Evolutionary conservation across 2,113 vertebrate genomes (phyloP).

Genomic region (Ictalurus punctatus): DNA sequence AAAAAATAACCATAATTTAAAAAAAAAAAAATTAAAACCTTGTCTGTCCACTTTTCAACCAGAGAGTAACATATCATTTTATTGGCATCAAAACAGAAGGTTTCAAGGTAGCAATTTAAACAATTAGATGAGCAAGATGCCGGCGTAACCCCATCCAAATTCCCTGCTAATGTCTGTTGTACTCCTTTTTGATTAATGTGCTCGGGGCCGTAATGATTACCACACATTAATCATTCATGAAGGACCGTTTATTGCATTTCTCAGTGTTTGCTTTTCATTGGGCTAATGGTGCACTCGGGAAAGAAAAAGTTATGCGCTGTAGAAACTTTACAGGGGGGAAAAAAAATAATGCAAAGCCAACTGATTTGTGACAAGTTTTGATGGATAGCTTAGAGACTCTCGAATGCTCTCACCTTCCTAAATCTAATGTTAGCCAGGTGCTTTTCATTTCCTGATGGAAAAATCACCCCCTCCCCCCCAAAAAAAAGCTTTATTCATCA

Average conservation of each 20-base stretch:
- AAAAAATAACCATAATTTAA: neutral
- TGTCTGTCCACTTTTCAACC: neutral
- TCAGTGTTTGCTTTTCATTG: neutral
- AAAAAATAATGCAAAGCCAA: neutral
- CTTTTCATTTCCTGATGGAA: constrained; percentile 13
- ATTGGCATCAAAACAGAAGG: neutral
- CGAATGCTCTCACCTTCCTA: neutral
- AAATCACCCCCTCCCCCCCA: too few relatives aligned
- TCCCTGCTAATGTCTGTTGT: neutral
- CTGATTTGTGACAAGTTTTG: constrained; percentile 12
- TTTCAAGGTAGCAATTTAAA: neutral
- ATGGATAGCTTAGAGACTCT: neutral
- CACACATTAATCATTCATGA: constrained; percentile 28
- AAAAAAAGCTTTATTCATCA: neutral
- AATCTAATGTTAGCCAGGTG: neutral
- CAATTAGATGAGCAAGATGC: neutral
- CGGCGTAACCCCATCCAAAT: neutral
- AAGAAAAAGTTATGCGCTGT: neutral
- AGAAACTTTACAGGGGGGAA: neutral
- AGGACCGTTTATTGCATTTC: constrained; percentile 11
- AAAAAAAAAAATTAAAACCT: neutral
- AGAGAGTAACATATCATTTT: neutral
- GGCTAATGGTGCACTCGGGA: neutral
- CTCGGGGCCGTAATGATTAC: neutral
- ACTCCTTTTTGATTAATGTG: constrained; percentile 9